Base-by-base conservation (phyloP, 2,888 invertebrate species). In the Cheilosia variabilis region DNA sequence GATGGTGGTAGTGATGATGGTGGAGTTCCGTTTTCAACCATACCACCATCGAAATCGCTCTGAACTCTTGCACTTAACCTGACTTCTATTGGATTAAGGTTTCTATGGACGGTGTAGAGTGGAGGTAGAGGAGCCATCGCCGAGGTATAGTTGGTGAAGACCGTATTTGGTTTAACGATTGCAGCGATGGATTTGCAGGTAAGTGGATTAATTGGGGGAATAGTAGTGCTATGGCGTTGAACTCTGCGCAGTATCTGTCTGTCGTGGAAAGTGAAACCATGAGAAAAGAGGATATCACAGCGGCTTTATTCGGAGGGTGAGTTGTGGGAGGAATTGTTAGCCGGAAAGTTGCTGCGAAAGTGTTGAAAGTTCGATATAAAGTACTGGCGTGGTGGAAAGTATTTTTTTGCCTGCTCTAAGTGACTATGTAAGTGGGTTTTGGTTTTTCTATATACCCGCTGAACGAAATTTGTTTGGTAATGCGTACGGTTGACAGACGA, bases 1-100 rank as follows among this genome's bases (percentile, higher is more conserved):
- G 71, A 60, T 24, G 53, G 2, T 27, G 50, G 57, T 34, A 31
- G 45, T 62, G 37, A 10, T 55, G 66, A 17, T 57, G 41, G 19
- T 55, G 69, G 66, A 78, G 75, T 80, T 71, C 53, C 53, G 37
- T 65, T 75, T 75, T 69, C 19, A 50, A 19, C 50, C 65, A 50
- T 31, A 31, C 53, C 69, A 82, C 50, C 43, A 43, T 17, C 27
- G 52, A 81, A 68, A 81, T 76, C 63, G 68, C 68, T 81, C 72
- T 81, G 86, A 86, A 86, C 81, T 86, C 50, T 86, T 86, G 86
- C 81, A 77, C 81, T 81, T 81, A 81, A 86, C 80, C 80, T 62
- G 80, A 80, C 81, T 86, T 86, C 72, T 69, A 80, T 72, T 79
- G 79, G 75, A 71, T 80, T 86, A 76, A 63, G 73, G 63, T 68